Conservation (phyloP, 2,888 invertebrate genomes). For the Capitulum mitella region DNA sequence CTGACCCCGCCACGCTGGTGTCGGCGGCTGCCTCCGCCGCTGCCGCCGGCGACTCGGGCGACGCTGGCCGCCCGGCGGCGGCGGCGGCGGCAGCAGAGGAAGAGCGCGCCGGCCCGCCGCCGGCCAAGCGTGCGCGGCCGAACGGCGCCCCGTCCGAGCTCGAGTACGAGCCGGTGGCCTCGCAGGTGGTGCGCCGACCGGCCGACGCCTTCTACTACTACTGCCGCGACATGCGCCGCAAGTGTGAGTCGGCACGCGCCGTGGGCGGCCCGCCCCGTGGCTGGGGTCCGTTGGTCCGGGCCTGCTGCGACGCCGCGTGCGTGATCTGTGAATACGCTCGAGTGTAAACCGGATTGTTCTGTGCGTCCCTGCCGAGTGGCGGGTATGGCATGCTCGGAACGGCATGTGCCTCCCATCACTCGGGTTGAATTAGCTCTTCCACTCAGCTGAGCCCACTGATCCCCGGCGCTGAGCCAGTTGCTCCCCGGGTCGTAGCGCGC, state of each 20-base stretch:
- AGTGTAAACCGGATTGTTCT: no score
- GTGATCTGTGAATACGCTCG: no score
- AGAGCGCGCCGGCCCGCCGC: background rate
- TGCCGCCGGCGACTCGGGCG: background rate
- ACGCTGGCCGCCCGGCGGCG: background rate
- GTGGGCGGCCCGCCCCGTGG: background rate
- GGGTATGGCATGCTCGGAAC: no score
- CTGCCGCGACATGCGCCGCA: background rate
- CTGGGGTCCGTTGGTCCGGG: no score
- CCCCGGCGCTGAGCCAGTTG: no score
- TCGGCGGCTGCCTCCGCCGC: background rate
- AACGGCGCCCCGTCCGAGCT: background rate
- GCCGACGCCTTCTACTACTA: background rate
- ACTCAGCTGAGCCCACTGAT: no score
- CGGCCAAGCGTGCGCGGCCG: background rate
- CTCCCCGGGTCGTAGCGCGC: no score
- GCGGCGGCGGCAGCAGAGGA: background rate
- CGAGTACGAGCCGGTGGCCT: slow-evolving; percentile 2
- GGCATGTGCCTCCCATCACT: no score
- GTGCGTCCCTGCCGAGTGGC: no score
- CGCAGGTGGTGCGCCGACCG: background rate
- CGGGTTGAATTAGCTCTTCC: no score
- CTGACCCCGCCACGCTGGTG: background rate
- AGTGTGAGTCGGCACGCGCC: background rate
- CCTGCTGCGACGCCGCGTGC: no score